Evolutionary conservation across 1,140 invertebrate genomes (phyloP), one percentile per base, ranked within the genome.

Genomic region (Cyphomyrmex costatus): DNA sequence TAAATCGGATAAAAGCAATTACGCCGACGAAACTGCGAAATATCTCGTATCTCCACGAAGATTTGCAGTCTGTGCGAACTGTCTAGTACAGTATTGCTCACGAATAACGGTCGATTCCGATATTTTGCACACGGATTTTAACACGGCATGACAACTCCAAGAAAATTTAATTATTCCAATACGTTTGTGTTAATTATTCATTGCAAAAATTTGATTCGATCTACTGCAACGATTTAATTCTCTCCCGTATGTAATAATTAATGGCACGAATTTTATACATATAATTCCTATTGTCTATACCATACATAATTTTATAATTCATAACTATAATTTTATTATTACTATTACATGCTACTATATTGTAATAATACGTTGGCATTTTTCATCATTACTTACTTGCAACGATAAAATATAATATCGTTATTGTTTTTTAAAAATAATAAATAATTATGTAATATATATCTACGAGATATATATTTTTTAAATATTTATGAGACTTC

Each of bases 1-100:
- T 83, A 83, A 83, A 83, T 83, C 79, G 79, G 79, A 83, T 83
- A 83, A 83, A 83, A 83, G 79, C 79, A 83, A 83, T 83, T 83
- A 83, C 68, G 68, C 33, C 79, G 68, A 53, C 68, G 68, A 73
- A 83, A 83, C 79, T 73, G 79, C 79, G 68, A 83, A 83, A 83
- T 83, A 74, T 83, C 77, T 66, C 77, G 77, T 79, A 79, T 79
- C 56, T 83, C 36, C 33, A 61, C 36, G 79, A 83, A 83, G 79
- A 83, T 83, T 83, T 74, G 79, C 53, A 73, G 53, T 1, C 56
- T 74, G 36, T 14, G 33, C 51, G 21, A 82, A n/a, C 24, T 42
- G 30, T 53, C 49, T 42, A 24, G 8, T 83, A 83, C 79, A 83
- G 79, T 33, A 27, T 83, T 33, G 53, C 53, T 74, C 79, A 83